These are phyloP conservation scores for Embidobia sp. DNA, from an alignment of 2,888 invertebrate species.

Conservation along the genomic window DNA sequence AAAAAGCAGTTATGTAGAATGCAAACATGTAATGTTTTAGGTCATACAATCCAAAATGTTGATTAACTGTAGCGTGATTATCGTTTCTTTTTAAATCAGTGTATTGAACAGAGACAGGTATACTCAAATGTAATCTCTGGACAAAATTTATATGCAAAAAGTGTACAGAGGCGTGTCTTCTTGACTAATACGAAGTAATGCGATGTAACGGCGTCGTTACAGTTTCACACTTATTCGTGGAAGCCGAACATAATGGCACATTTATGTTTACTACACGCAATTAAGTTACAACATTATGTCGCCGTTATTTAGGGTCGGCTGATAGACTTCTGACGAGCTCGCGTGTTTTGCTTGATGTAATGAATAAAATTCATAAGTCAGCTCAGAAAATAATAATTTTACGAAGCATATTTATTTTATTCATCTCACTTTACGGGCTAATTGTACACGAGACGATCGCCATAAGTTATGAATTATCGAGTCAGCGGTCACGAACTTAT, in stretches of 20 bases:
- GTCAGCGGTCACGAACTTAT: neutral
- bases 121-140: too few species aligned
- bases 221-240: slow-evolving; percentile 37
- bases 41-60: too few species aligned
- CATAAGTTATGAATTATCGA: slow-evolving; percentile 12
- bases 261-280: slow-evolving; percentile 43
- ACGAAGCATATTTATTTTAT: neutral
- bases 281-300: slow-evolving; percentile 29
- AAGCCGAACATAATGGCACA: slow-evolving; percentile 31
- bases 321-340: slow-evolving; percentile 43
- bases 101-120: too few species aligned
- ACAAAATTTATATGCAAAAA: slow-evolving; percentile 18
- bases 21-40: too few species aligned
- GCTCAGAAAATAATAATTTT: slow-evolving; percentile 16
- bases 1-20: too few species aligned
- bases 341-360: slow-evolving; percentile 23
- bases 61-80: too few species aligned
- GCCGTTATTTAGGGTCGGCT: slow-evolving; percentile 20
- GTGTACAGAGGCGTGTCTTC: too few species aligned
- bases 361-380: slow-evolving; percentile 40
- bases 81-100: too few species aligned
- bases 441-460: too few species aligned
- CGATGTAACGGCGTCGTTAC: slow-evolving; percentile 30
- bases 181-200: slow-evolving; percentile 17
- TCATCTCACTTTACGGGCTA: neutral